Conservation (phyloP, 1,140 invertebrate species). For the Bombus cullumanus region DNA sequence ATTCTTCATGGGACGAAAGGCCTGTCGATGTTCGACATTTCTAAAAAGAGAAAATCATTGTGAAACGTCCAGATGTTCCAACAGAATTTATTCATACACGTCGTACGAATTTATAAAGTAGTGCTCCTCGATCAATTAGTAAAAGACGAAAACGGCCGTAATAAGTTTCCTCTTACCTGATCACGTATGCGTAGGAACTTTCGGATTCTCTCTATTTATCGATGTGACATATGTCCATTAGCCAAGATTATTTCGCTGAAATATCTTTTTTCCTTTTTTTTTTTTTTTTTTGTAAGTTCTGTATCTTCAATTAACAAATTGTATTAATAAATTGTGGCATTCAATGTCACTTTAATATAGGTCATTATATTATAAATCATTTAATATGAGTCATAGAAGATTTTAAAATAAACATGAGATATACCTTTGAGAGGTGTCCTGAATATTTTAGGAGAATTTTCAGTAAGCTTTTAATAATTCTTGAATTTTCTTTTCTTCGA, state of each 20-base stretch:
- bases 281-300: neutral
- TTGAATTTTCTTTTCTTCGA: no score
- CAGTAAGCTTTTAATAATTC: no score
- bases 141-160: neutral
- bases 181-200: conserved; percentile 5
- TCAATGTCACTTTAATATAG: no score
- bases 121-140: neutral
- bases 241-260: neutral
- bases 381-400: no score
- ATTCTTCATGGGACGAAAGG: neutral
- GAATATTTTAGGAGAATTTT: neutral
- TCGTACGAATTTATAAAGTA: conserved; percentile 5
- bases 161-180: conserved; percentile 2
- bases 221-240: neutral
- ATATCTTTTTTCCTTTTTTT: neutral
- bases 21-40: conserved; percentile 14
- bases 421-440: neutral
- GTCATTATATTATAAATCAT: no score
- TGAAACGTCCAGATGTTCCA: neutral
- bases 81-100: neutral
- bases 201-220: neutral
- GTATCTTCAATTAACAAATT: neutral
- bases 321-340: neutral
- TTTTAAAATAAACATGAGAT: neutral
- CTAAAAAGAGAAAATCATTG: conserved; percentile 37